Conservation (phyloP, 2,113 vertebrate species). For the Solenodon paradoxus region DNA sequence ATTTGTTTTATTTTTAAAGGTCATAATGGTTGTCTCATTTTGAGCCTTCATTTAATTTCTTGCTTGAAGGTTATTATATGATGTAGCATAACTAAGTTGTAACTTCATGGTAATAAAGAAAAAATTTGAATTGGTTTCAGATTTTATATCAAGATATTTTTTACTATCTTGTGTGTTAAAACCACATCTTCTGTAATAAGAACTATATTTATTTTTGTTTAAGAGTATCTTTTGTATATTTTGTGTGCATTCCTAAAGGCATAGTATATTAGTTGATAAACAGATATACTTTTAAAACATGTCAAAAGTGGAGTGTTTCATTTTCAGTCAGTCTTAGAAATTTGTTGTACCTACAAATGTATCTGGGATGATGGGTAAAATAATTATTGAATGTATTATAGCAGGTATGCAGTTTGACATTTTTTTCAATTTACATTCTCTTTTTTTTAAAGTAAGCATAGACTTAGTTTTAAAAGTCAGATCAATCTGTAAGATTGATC, state of each 20-base stretch:
- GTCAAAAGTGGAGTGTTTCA: neutral
- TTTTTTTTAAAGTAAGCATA: neutral
- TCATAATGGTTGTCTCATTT: conserved; percentile 64
- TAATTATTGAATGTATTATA: neutral
- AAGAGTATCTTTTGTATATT: neutral
- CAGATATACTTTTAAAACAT: neutral
- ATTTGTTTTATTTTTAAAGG: conserved; percentile 70
- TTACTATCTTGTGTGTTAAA: conserved; percentile 35
- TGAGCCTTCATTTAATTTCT: conserved; percentile 64
- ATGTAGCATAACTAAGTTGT: conserved; percentile 48
- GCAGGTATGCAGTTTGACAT: neutral
- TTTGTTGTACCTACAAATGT: neutral
- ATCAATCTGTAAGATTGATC: neutral
- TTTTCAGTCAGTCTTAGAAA: conserved; percentile 33
- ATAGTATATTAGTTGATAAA: neutral
- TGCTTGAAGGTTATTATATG: conserved; percentile 64
- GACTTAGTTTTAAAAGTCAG: neutral
- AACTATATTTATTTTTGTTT: conserved; percentile 39
- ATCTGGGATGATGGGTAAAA: neutral
- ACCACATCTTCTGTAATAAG: neutral
- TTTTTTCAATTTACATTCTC: neutral
- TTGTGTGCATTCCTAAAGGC: neutral
- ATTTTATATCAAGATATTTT: conserved; percentile 30
- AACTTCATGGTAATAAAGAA: conserved; percentile 21
- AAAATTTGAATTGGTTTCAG: conserved; percentile 46